phyloP scores from a whole-genome alignment of 2,113 vertebrate genomes.

The Periophthalmodon schlosseri region DNA sequence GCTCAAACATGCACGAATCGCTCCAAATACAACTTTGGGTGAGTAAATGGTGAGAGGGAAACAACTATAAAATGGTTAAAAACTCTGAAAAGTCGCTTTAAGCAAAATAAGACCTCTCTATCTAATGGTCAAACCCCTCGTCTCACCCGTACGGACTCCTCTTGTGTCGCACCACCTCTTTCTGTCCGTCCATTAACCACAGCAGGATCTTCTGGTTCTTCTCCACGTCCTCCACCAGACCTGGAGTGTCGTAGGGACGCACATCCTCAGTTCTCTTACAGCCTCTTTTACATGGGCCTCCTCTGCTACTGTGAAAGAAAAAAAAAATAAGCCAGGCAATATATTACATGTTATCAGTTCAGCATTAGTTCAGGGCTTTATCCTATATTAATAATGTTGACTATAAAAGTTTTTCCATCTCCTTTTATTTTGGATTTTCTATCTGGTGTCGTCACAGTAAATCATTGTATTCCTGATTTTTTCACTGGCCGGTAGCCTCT shows the following conservation, averaged over 20 bases:
- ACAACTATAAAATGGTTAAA: too few species aligned
- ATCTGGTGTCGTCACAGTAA: too few species aligned
- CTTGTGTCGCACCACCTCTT: slow-evolving; percentile 86
- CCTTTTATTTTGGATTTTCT: too few species aligned
- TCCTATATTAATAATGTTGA: background rate
- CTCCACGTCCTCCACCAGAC: slow-evolving; percentile 83
- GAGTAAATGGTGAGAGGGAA: too few species aligned
- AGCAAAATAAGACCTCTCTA: background rate
- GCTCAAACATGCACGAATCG: too few species aligned
- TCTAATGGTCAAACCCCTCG: background rate
- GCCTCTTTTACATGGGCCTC: slow-evolving; percentile 78
- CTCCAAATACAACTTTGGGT: too few species aligned
- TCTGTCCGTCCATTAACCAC: slow-evolving; percentile 96
- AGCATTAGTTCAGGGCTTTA: background rate
- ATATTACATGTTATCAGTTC: background rate
- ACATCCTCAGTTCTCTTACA: slow-evolving; percentile 76
- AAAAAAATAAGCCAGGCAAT: background rate
- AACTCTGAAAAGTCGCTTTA: too few species aligned
- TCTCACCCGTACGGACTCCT: slow-evolving; percentile 86
- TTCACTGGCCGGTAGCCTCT: too few species aligned
- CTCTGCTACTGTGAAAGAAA: slow-evolving; percentile 75
- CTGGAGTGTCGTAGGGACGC: slow-evolving; percentile 73
- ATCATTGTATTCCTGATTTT: too few species aligned
- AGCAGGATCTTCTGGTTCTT: slow-evolving; percentile 94
- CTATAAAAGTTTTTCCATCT: too few species aligned